Percentiles rank a stretch among this genome's conserved stretches.
Conservation (phyloP, 2,797 vertebrate genomes). For the Lithobates sylvaticus region DNA sequence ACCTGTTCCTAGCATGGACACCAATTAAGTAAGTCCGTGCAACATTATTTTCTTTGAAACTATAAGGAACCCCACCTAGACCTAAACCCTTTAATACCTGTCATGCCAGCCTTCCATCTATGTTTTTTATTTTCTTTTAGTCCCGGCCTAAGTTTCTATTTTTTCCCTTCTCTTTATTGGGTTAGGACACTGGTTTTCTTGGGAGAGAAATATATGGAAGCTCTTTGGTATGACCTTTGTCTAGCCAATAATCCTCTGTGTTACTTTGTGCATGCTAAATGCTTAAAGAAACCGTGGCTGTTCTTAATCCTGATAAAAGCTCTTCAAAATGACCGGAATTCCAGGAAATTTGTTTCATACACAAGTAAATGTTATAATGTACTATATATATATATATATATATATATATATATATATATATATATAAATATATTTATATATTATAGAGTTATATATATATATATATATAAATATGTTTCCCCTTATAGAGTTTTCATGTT, state of each 20-base stretch:
- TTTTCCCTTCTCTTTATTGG: not conserved
- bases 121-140: too few relatives aligned
- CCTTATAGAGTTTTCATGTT: not conserved
- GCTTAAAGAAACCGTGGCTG: not conserved
- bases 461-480: not conserved
- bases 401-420: not conserved
- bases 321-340: not conserved
- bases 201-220: not conserved
- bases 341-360: not conserved
- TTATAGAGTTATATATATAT: too few relatives aligned
- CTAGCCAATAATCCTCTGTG: not conserved
- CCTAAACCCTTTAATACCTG: too few relatives aligned
- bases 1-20: too few relatives aligned
- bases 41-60: too few relatives aligned
- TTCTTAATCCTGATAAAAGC: not conserved
- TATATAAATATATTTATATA: too few relatives aligned
- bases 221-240: not conserved
- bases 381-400: not conserved
- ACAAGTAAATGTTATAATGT: not conserved
- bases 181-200: not conserved
- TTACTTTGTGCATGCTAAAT: not conserved
- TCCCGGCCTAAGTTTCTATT: not conserved
- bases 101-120: too few relatives aligned
- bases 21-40: too few relatives aligned
- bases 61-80: too few relatives aligned